These are phyloP conservation scores for Scolopax bukidnonensis DNA, from an alignment of 2,797 vertebrate species.

Conservation along the genomic window DNA sequence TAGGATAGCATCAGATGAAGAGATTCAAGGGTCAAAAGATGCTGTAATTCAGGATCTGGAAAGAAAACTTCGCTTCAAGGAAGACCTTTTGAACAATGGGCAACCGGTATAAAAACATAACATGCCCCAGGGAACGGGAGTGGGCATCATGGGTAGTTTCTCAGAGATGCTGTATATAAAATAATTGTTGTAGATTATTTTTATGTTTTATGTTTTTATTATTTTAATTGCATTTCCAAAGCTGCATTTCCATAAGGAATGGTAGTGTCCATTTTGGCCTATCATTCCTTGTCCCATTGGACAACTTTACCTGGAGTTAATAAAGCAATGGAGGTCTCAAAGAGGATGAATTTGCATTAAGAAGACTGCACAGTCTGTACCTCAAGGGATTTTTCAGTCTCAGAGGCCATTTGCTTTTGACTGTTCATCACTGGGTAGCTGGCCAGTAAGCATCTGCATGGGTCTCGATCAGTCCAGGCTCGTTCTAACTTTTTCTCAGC, in stretches of 20 bases:
- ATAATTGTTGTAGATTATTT: background rate
- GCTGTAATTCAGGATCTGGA: slow-evolving; percentile 98
- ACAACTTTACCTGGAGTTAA: background rate
- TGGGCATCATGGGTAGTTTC: background rate
- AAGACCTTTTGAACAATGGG: slow-evolving; percentile 95
- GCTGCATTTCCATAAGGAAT: background rate
- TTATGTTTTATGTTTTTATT: background rate
- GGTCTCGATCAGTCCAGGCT: background rate
- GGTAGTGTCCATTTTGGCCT: background rate
- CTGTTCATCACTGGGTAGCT: background rate
- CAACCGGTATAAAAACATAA: slow-evolving; percentile 76
- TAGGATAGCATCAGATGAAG: slow-evolving; percentile 90
- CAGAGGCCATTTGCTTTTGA: background rate
- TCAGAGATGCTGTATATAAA: background rate
- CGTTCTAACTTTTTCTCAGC: background rate
- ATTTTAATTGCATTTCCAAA: background rate
- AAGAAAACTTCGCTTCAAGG: slow-evolving; percentile 97
- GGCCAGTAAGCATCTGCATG: background rate
- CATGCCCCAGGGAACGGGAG: background rate
- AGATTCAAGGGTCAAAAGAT: slow-evolving; percentile 97
- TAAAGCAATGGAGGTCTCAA: background rate
- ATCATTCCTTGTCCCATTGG: background rate
- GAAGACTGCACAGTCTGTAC: background rate
- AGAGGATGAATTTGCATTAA: background rate
- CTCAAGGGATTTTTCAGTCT: background rate